Conservation (phyloP, 2,113 vertebrate species). For the Turnix velox region DNA sequence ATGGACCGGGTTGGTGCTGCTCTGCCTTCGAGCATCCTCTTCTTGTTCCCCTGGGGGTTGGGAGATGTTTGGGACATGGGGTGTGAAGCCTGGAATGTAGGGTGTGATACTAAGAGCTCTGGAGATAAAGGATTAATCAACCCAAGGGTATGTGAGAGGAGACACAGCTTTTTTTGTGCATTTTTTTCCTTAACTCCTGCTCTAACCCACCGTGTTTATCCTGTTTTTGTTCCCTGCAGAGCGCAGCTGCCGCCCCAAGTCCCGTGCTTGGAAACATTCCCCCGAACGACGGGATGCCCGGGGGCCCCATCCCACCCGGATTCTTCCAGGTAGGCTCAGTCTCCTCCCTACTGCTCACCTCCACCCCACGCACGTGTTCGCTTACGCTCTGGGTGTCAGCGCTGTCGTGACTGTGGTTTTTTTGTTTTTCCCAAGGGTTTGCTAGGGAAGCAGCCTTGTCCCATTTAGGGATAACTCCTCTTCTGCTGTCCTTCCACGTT, state of each 20-base stretch:
- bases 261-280: conserved; percentile 91
- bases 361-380: not conserved
- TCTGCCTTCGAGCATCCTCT: not conserved
- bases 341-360: not conserved
- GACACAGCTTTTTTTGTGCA: not conserved
- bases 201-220: not conserved
- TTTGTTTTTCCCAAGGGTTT: not conserved
- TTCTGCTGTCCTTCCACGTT: conserved; percentile 5
- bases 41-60: fast-evolving
- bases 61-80: not conserved
- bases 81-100: not conserved
- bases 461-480: not conserved
- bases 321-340: conserved; percentile 84
- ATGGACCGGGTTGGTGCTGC: not conserved
- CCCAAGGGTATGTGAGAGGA: not conserved
- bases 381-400: conserved; percentile 29
- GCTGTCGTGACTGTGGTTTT: conserved; percentile 1
- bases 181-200: not conserved
- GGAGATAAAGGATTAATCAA: not conserved
- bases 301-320: conserved; percentile 84
- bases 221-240: conserved; percentile 73
- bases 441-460: conserved; percentile 31
- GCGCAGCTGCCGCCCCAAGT: conserved; percentile 87
- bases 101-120: not conserved
- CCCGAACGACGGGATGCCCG: conserved; percentile 84